Evolutionary conservation across 2,888 invertebrate genomes (phyloP).

Genomic region (Xestoiulus laeticollis): DNA sequence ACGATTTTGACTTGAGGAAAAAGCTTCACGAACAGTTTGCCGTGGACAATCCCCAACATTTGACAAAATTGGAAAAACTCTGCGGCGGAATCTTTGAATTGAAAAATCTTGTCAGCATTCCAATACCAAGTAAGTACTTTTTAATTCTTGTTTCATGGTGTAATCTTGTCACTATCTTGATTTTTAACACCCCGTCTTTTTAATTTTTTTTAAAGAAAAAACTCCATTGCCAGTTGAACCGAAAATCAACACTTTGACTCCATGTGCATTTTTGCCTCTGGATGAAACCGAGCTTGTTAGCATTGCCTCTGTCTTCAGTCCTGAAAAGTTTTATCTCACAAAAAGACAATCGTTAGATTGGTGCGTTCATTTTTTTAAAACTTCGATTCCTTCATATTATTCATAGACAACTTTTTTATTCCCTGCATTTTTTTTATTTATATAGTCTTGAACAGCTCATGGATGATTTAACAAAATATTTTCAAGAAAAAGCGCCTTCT

Average conservation of each 20-base stretch:
- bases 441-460: constrained; percentile 44
- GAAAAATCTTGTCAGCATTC: background rate
- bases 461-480: constrained; percentile 45
- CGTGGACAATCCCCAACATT: constrained; percentile 45
- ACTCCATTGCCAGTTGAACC: background rate
- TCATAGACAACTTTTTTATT: background rate
- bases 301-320: constrained; percentile 66
- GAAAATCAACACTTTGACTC: background rate
- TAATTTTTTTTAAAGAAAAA: background rate
- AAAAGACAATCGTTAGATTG: constrained; percentile 61
- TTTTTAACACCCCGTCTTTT: background rate
- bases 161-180: too few relatives aligned
- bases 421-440: background rate
- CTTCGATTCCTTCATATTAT: background rate
- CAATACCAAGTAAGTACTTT: background rate
- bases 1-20: constrained; percentile 11
- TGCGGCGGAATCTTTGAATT: constrained; percentile 32
- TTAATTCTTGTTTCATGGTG: too few relatives aligned
- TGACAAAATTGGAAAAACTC: constrained; percentile 7
- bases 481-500: background rate
- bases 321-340: constrained; percentile 68
- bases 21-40: background rate
- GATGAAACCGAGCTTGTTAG: constrained; percentile 65
- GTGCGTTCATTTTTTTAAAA: background rate
- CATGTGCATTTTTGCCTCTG: constrained; percentile 69